These are phyloP conservation scores for Lonchura striata DNA, from an alignment of 2,113 vertebrate genomes.

Conservation along the genomic window DNA sequence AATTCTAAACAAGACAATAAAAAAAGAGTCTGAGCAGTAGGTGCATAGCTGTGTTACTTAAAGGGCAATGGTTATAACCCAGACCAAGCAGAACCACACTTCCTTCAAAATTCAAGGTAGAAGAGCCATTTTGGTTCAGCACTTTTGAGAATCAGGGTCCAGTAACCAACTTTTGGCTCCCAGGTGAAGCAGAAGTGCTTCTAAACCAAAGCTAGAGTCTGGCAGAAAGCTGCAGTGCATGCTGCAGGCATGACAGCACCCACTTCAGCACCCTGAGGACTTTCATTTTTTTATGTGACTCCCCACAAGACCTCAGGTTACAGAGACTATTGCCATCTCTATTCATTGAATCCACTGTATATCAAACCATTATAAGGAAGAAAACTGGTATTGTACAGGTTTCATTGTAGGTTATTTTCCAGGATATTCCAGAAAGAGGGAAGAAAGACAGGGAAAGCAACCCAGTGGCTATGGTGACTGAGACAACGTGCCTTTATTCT, in stretches of 20 bases:
- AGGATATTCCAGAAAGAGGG: background rate
- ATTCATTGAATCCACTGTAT: background rate
- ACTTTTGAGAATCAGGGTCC: background rate
- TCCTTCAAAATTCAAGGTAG: background rate
- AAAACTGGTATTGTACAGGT: background rate
- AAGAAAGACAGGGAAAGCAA: background rate
- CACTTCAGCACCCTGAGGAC: background rate
- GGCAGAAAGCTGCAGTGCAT: background rate
- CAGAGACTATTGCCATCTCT: background rate
- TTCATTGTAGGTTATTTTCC: background rate
- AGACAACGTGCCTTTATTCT: fast-evolving
- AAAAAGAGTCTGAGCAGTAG: background rate
- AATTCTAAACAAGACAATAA: background rate
- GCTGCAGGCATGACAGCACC: background rate
- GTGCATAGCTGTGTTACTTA: fast-evolving
- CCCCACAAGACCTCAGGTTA: background rate
- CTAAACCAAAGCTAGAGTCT: background rate
- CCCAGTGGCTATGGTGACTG: background rate
- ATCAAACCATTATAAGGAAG: background rate
- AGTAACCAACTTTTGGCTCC: background rate
- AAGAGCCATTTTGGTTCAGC: background rate
- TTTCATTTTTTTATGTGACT: background rate
- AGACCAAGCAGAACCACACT: background rate
- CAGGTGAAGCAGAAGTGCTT: background rate
- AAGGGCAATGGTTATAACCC: background rate